These are phyloP conservation scores for Sebastes kiyomatsui DNA, from an alignment of 2,797 vertebrate species.

Conservation along the genomic window DNA sequence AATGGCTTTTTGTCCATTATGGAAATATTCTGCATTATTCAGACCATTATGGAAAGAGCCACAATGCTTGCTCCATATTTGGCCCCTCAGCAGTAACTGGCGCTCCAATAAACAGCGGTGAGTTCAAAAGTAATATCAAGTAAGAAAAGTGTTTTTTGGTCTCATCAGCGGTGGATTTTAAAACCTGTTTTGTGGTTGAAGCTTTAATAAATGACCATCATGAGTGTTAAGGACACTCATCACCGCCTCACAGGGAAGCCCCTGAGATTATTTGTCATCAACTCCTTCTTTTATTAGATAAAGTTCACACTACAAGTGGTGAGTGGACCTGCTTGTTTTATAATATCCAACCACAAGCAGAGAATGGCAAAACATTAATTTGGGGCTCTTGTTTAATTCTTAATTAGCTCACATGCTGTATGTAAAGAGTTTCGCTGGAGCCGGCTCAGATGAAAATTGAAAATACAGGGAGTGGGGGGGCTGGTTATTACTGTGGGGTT, in stretches of 20 bases:
- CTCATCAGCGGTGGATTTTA: background rate
- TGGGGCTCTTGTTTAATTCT: slow-evolving; percentile 15
- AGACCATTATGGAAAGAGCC: background rate
- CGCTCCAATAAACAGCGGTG: background rate
- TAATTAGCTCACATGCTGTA: slow-evolving; percentile 30
- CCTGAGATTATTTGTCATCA: slow-evolving; percentile 1
- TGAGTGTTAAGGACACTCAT: background rate
- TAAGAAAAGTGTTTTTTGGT: background rate
- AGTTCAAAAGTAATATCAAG: background rate
- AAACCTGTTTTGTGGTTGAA: background rate
- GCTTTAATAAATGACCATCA: background rate
- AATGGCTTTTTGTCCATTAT: background rate
- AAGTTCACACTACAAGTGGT: background rate
- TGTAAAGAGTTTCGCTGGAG: slow-evolving; percentile 14
- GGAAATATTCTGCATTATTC: background rate
- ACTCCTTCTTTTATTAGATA: slow-evolving; percentile 16
- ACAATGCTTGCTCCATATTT: background rate
- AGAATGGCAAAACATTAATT: slow-evolving; percentile 16
- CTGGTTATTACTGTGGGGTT: background rate
- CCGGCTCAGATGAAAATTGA: slow-evolving; percentile 12
- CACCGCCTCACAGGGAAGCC: background rate
- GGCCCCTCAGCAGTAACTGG: background rate
- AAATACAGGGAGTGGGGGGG: background rate
- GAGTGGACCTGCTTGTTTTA: background rate
- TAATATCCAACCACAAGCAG: background rate